These are phyloP conservation scores for Aphis gossypii DNA, from an alignment of 1,140 invertebrate species.

Conservation along the genomic window DNA sequence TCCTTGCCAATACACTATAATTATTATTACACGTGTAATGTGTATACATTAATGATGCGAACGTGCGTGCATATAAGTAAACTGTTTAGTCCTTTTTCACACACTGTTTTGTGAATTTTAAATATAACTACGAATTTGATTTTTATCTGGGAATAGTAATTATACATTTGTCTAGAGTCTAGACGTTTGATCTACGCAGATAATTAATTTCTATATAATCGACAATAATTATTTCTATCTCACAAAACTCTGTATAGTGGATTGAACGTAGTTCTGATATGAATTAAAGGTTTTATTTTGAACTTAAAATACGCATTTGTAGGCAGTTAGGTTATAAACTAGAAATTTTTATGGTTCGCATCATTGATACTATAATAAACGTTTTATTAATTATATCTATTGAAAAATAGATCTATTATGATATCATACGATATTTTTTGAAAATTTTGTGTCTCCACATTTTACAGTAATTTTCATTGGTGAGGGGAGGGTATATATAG, in stretches of 20 bases:
- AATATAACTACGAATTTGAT: neutral
- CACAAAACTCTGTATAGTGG: neutral
- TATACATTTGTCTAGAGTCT: neutral
- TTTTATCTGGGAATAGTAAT: neutral
- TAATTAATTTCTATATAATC: neutral
- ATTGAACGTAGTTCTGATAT: neutral
- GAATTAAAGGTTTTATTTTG: neutral
- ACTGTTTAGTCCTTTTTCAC: constrained; percentile 24
- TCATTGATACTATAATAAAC: neutral
- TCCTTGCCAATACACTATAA: constrained; percentile 21
- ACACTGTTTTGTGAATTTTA: neutral
- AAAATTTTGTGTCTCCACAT: neutral
- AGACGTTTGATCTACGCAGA: neutral
- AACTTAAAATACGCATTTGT: too few species aligned
- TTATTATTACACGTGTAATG: neutral
- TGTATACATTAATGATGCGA: neutral
- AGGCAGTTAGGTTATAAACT: neutral
- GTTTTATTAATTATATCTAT: neutral
- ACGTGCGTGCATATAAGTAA: constrained; percentile 1
- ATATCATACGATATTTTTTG: neutral
- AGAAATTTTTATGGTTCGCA: neutral
- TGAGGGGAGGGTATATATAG: too few species aligned
- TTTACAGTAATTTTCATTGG: neutral
- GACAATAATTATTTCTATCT: neutral
- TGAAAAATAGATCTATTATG: neutral